A percentile compares a stretch with the other conserved stretches of the same genome.
Conservation (phyloP, 2,888 invertebrate genomes). For the Seladonia tumulorum region DNA sequence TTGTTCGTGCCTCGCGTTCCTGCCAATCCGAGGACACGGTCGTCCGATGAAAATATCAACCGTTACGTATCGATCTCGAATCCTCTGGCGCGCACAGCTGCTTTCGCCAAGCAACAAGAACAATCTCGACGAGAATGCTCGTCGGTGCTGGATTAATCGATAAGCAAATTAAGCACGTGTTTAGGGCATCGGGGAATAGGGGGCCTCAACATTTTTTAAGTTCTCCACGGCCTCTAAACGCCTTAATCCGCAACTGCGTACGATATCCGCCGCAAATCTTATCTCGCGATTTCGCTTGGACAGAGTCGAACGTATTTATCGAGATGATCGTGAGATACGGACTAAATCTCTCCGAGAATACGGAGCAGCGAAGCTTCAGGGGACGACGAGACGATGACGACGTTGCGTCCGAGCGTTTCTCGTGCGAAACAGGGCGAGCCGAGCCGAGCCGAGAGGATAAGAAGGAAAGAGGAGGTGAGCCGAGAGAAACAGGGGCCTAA, state of each 20-base stretch:
- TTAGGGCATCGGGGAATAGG: too few species aligned
- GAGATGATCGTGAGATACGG: conserved; percentile 31
- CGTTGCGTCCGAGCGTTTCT: conserved; percentile 44
- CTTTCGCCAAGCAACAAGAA: neutral
- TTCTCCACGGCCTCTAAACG: too few species aligned
- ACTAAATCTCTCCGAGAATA: conserved; percentile 60
- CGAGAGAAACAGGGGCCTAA: conserved; percentile 61
- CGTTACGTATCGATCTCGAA: conserved; percentile 27
- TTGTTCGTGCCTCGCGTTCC: conserved; percentile 41
- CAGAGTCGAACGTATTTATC: neutral
- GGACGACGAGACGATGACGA: conserved; percentile 18
- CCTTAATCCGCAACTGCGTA: too few species aligned
- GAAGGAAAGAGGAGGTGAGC: conserved; percentile 26
- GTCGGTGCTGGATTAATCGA: neutral
- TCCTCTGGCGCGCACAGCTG: conserved; percentile 20
- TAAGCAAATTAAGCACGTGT: neutral
- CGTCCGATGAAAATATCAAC: conserved; percentile 51
- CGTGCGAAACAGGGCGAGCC: conserved; percentile 13
- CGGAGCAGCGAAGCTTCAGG: conserved; percentile 69
- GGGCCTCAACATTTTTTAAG: neutral
- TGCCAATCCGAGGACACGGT: conserved; percentile 19
- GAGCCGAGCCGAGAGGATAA: neutral
- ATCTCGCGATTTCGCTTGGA: neutral
- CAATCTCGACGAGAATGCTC: too few species aligned
- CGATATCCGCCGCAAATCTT: neutral